Conservation (phyloP, 2,113 vertebrate genomes). For the Callithrix jacchus region DNA sequence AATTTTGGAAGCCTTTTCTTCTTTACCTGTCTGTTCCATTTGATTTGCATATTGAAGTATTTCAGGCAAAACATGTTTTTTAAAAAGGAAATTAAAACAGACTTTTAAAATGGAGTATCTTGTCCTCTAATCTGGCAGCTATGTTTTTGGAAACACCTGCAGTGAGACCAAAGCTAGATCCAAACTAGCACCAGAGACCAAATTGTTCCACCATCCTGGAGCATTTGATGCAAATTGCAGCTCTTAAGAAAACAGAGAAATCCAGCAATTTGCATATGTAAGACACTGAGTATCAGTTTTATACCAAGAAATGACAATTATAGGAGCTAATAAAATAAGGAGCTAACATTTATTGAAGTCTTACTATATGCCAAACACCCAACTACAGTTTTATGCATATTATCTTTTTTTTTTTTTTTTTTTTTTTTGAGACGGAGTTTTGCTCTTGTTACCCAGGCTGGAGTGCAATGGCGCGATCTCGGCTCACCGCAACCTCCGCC, state of each 20-base stretch:
- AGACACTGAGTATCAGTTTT: not conserved
- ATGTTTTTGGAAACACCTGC: not conserved
- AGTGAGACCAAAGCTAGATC: not conserved
- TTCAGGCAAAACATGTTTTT: not conserved
- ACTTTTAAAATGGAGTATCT: not conserved
- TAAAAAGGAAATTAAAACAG: not conserved
- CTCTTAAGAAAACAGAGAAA: not conserved
- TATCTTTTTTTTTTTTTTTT: not conserved
- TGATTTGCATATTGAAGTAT: constrained; percentile 16
- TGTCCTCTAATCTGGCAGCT: not conserved
- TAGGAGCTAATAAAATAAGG: not conserved
- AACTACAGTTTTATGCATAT: not conserved
- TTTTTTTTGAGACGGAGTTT: too few species aligned
- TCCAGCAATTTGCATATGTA: not conserved
- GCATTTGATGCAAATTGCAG: not conserved
- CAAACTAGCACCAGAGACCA: not conserved
- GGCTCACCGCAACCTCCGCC: too few species aligned
- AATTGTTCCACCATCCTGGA: not conserved
- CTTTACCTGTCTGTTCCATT: not conserved
- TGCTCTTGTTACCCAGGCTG: too few species aligned
- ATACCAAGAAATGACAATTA: constrained; percentile 2
- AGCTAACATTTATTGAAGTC: not conserved
- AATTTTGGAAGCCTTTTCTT: not conserved
- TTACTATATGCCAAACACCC: not conserved
- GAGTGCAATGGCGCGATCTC: too few species aligned